Base-by-base conservation (phyloP, 2,888 invertebrate species). In the Globia sparganii region DNA sequence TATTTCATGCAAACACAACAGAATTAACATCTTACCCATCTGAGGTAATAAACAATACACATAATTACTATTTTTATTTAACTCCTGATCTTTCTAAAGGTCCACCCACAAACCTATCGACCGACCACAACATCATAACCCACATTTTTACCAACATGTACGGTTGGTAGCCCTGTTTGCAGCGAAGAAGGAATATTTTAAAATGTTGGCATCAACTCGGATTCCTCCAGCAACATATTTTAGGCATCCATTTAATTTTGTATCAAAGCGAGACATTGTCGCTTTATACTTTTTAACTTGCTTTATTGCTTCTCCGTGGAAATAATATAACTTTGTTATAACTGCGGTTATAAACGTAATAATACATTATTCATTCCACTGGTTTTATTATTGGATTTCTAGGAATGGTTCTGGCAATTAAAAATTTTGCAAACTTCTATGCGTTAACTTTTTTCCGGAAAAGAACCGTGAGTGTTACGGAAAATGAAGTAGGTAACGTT, bases 171-270 rank as follows among this genome's bases (percentile, higher is more conserved):
- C 77, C 84, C 79, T 87, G 81, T 78, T 67, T 80, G 46, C 53
- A 64, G 56, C 59, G 40, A 67, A 66, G 68, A 62, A 73, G 79
- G 76, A 84, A 87, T 87, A 87, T 87, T 86, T 87, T 78, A 78
- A 84, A 84, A 80, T 53, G 80, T 87, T 86, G 87, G 84, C 86
- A 86, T 65, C 71, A 71, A 43, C 43, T 72, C 74, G 77, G 77
- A 49, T 73, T 81, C 59, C 80, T 75, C 68, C 62, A 58, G 58
- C 65, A 78, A 87, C 86, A 84, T 87, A 87, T 87, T 87, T 87
- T 86, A 87, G 76, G 72, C 87, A 84, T 84, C 84, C 81, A 80
- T 87, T 86, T 87, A 87, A 87, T 87, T 87, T 80, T 84, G 76
- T 81, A 84, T 86, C 78, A 84, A 77, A 84, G 77, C 71, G 77